Conservation (phyloP, 2,797 vertebrate species). For the Tadarida brasiliensis region DNA sequence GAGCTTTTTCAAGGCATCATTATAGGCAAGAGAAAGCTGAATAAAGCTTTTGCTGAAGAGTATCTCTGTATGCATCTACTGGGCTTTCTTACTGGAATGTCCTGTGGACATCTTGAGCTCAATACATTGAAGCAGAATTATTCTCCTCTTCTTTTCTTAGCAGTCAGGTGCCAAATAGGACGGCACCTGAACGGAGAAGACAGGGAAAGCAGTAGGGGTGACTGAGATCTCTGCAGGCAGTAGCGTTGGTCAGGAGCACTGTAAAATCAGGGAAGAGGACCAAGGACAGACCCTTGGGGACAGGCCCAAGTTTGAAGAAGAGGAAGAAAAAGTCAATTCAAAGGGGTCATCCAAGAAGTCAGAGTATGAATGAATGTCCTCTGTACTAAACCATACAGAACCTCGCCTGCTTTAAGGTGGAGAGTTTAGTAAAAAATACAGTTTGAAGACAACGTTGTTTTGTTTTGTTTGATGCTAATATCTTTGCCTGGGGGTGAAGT, state of each 20-base stretch:
- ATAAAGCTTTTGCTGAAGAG: slow-evolving; percentile 46
- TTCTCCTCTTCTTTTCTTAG: not conserved
- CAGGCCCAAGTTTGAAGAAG: not conserved
- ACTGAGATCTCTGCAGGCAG: not conserved
- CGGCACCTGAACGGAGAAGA: not conserved
- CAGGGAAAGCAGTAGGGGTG: not conserved
- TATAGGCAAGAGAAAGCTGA: slow-evolving; percentile 14
- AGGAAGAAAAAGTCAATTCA: slow-evolving; percentile 7
- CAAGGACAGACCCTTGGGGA: not conserved
- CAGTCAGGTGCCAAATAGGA: not conserved
- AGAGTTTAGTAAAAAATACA: slow-evolving; percentile 57
- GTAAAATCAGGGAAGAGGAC: not conserved
- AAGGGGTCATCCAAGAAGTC: slow-evolving; percentile 7
- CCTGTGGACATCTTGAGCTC: not conserved
- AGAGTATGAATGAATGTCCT: not conserved
- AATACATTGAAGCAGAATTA: not conserved
- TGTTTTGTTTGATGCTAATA: slow-evolving; percentile 65
- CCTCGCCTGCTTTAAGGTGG: slow-evolving; percentile 48
- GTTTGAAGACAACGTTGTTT: slow-evolving; percentile 52
- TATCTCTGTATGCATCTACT: not conserved
- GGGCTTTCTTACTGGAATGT: not conserved
- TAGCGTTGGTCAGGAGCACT: not conserved
- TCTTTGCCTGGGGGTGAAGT: slow-evolving; percentile 55
- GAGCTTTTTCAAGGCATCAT: slow-evolving; percentile 54
- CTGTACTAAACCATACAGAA: slow-evolving; percentile 41